Conservation (phyloP, 2,797 vertebrate species). For the Graptemys geographica region DNA sequence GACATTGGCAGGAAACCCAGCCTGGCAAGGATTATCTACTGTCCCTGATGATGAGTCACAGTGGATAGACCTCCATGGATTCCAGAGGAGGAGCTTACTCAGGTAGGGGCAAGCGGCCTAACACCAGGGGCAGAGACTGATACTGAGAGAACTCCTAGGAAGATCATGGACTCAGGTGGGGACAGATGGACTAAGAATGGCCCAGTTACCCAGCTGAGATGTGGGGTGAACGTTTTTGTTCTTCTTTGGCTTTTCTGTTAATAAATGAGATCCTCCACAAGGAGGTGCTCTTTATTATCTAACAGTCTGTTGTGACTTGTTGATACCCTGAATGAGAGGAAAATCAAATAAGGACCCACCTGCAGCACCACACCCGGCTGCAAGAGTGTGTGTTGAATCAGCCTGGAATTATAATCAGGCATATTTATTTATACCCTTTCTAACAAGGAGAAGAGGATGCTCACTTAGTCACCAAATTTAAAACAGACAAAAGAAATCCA, state of each 20-base stretch:
- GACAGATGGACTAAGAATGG: no score
- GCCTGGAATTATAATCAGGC: neutral
- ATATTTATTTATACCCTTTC: neutral
- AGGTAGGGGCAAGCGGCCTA: no score
- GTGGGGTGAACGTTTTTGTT: neutral
- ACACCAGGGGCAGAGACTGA: no score
- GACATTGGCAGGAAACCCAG: no score
- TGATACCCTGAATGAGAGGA: neutral
- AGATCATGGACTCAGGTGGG: no score
- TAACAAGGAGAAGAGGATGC: neutral
- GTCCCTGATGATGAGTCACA: no score
- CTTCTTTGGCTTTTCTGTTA: neutral
- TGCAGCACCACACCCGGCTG: neutral
- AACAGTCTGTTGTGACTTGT: neutral
- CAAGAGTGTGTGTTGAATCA: neutral
- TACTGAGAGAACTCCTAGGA: no score
- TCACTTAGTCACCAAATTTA: neutral
- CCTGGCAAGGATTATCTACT: no score
- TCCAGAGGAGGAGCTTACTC: no score
- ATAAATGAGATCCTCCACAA: neutral
- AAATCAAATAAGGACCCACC: neutral
- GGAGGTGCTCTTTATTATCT: neutral
- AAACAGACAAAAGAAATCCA: neutral
- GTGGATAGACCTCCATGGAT: no score
- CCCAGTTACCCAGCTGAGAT: no score